A percentile compares a stretch with the other conserved stretches of the same genome.
Conservation (phyloP, 2,113 vertebrate species). For the Rallus limicola region DNA sequence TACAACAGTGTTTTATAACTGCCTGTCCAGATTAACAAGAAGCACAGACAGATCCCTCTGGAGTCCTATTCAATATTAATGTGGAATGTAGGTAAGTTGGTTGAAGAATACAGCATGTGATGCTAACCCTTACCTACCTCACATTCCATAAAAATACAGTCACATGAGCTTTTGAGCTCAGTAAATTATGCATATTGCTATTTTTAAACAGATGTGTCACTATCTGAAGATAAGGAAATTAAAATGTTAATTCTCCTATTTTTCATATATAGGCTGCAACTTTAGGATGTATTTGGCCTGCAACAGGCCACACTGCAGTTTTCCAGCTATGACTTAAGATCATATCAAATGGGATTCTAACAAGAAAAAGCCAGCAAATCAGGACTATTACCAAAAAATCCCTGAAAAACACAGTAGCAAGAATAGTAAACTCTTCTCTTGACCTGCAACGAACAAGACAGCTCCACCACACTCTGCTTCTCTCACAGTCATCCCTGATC, state of each 20-base stretch:
- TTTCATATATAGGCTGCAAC: not conserved
- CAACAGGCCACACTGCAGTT: not conserved
- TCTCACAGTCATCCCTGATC: not conserved
- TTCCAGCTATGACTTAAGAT: not conserved
- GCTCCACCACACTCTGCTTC: not conserved
- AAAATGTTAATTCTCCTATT: not conserved
- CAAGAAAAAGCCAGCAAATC: not conserved
- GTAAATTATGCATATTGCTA: accelerated
- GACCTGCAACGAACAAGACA: not conserved
- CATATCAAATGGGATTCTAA: not conserved
- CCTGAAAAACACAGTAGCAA: not conserved
- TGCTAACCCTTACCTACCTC: not conserved
- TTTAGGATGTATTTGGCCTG: not conserved
- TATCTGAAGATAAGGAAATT: not conserved
- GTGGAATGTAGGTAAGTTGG: not conserved
- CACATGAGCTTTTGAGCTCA: not conserved
- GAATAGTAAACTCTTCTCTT: not conserved
- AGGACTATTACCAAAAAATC: not conserved
- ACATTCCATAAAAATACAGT: not conserved
- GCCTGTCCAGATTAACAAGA: slow-evolving; percentile 26
- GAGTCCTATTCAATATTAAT: not conserved
- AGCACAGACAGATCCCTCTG: not conserved
- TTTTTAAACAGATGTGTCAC: not conserved
- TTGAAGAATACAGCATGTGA: not conserved
- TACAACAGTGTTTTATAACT: slow-evolving; percentile 8